Conservation (phyloP, 1,140 invertebrate genomes). For the Calosoma granatense region DNA sequence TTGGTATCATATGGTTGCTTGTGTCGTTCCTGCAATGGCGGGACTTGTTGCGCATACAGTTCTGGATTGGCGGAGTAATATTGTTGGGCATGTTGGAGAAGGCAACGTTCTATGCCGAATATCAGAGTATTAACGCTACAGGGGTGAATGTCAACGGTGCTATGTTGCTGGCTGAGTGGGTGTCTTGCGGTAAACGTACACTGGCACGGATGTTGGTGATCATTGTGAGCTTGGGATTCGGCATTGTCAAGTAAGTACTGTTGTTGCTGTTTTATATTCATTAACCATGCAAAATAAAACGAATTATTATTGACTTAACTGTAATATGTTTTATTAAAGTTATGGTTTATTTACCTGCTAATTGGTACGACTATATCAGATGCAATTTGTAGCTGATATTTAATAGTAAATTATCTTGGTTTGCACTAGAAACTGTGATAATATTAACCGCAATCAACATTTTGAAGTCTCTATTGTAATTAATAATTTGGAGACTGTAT, state of each 20-base stretch:
- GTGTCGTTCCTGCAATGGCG: constrained; percentile 81
- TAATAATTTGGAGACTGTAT: too few species aligned
- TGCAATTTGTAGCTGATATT: too few species aligned
- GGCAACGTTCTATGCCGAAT: constrained; percentile 85
- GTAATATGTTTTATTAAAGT: too few species aligned
- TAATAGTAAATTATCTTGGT: too few species aligned
- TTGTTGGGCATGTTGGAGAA: constrained; percentile 76
- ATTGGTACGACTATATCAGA: too few species aligned
- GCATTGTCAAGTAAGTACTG: constrained; percentile 78
- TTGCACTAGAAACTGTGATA: too few species aligned
- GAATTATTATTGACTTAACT: constrained; percentile 13
- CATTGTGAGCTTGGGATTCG: constrained; percentile 88
- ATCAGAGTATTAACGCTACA: constrained; percentile 65
- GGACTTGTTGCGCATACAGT: constrained; percentile 86
- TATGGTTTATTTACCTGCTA: too few species aligned
- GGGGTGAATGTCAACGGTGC: constrained; percentile 57
- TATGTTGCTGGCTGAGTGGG: constrained; percentile 73
- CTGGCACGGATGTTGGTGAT: constrained; percentile 87
- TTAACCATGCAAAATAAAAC: constrained; percentile 2
- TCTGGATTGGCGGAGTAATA: constrained; percentile 89
- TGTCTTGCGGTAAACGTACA: constrained; percentile 81
- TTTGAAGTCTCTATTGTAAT: too few species aligned
- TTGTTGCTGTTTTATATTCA: constrained; percentile 10
- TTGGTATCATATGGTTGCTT: constrained; percentile 74
- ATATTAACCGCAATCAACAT: too few species aligned